A percentile compares a stretch with the other conserved stretches of the same genome.
phyloP scores from a whole-genome alignment of 1,140 invertebrate species.

The Calycopis cecrops region DNA sequence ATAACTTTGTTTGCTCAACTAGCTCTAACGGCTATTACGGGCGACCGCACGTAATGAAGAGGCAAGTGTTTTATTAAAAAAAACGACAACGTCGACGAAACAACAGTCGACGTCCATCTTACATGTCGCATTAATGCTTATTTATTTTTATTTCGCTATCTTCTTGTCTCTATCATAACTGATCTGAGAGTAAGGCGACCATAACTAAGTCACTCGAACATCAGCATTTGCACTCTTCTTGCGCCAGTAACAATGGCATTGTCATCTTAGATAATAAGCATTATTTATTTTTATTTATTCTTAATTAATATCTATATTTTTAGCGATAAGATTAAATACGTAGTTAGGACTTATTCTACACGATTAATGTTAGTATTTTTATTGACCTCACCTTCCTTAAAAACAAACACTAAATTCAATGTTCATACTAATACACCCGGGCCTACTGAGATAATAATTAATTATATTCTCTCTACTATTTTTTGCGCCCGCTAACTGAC shows the following conservation, averaged over 20 bases:
- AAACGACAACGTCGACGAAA: constrained; percentile 50
- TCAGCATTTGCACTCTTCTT: constrained; percentile 32
- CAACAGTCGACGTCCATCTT: constrained; percentile 66
- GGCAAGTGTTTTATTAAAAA: constrained; percentile 75
- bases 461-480: constrained; percentile 51
- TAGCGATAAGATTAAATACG: constrained; percentile 3
- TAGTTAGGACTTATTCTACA: constrained; percentile 41
- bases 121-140: constrained; percentile 75
- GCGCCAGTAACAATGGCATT: constrained; percentile 11
- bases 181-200: no score
- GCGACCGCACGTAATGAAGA: constrained; percentile 73
- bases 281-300: constrained; percentile 7
- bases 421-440: constrained; percentile 46
- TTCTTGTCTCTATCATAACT: constrained; percentile 36
- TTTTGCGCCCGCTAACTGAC: constrained; percentile 68
- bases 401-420: constrained; percentile 78
- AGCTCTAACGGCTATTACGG: constrained; percentile 75
- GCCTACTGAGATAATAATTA: constrained; percentile 36
- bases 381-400: constrained; percentile 86
- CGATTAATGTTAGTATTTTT: constrained; percentile 81
- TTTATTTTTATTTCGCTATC: constrained; percentile 65
- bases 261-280: constrained; percentile 31
- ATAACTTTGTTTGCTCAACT: constrained; percentile 61
- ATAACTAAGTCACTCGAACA: constrained; percentile 6
- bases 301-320: constrained; percentile 9